Base-by-base conservation (phyloP, 2,113 vertebrate genomes). In the Baryphthengus martii region DNA sequence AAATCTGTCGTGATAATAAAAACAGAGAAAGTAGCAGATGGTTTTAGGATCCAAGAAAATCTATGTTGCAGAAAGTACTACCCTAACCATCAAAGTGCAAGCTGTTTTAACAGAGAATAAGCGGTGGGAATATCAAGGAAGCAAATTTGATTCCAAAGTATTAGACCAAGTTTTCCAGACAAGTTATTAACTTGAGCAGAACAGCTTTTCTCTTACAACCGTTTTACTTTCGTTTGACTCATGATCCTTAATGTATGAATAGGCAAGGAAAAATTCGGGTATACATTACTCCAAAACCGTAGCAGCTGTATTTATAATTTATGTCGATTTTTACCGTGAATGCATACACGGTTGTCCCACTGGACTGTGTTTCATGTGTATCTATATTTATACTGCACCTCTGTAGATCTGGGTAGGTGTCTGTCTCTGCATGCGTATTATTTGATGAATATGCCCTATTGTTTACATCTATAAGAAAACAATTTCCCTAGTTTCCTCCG, bases 341-440 rank as follows among this genome's bases (percentile, higher is more conserved):
- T 18, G 14, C 13, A 8, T 1, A 9, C 44, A 49, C 0, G 0
- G 13, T 66, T 76, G 9, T 73, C 12, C 13, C 33, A 3, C 16
- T 21, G 9, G 17, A 14, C 16, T 33, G 4, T 42, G 21, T 35
- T 93, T 70, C 19, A 5, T 8, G 5, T 13, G 10, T 21, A 23
- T 39, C 56, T 75, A 23, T 56, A 39, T 71, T 47, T 80, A 8
- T 19, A 12, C 33, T 8, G 58, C 45, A 28, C 6, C 35, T 44
- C 19, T 35, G 40, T 24, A 39, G 39, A 29, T 35, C 24, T 31
- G n/a, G 10, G 7, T 11, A 17, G 28, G 5, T 66, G 14, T 31
- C 26, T 84, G 33, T 50, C 25, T 87, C 44, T 67, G 35, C 31
- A 7, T 11, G 9, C 3, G 0, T 37, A 11, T n/a, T 66, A 37